These are phyloP conservation scores for Phacellophora camtschatica DNA, from an alignment of 30 jellyfish, hydroid and myxozoan species.

Conservation along the genomic window DNA sequence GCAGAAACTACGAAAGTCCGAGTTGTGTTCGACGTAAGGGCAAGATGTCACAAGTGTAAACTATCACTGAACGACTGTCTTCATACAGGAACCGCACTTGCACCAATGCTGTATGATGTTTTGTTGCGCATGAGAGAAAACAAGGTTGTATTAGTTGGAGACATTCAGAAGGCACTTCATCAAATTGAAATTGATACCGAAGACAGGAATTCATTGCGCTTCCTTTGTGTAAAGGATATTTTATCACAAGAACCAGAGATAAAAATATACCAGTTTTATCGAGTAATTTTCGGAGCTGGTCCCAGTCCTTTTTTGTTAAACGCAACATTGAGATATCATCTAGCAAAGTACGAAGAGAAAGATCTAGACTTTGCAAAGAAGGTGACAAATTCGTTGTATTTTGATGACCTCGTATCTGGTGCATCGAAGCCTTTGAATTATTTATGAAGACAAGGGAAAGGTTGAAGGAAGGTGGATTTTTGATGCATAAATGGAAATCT, in stretches of 20 bases:
- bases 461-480: constrained; percentile 17
- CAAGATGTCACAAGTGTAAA: neutral
- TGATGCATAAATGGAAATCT: constrained; percentile 16
- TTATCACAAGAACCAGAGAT: neutral
- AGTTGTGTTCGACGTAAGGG: constrained; percentile 36
- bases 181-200: neutral
- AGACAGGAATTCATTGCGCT: constrained; percentile 46
- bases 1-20: constrained; percentile 39
- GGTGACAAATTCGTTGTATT: neutral
- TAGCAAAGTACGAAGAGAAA: neutral
- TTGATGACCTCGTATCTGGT: too few species aligned
- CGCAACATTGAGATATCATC: constrained; percentile 17
- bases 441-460: neutral
- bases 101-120: constrained; percentile 34
- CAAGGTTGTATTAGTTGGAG: neutral
- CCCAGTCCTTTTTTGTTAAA: neutral
- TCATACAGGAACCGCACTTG: constrained; percentile 39
- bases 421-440: neutral
- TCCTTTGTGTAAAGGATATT: constrained; percentile 19
- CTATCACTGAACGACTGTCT: constrained; percentile 54
- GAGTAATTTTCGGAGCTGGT: constrained; percentile 2
- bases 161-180: constrained; percentile 42
- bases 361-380: constrained; percentile 26
- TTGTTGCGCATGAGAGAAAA: constrained; percentile 15
- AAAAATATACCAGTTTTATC: neutral